Base-by-base conservation (phyloP, 2,113 vertebrate genomes). In the Noturus placidus region DNA sequence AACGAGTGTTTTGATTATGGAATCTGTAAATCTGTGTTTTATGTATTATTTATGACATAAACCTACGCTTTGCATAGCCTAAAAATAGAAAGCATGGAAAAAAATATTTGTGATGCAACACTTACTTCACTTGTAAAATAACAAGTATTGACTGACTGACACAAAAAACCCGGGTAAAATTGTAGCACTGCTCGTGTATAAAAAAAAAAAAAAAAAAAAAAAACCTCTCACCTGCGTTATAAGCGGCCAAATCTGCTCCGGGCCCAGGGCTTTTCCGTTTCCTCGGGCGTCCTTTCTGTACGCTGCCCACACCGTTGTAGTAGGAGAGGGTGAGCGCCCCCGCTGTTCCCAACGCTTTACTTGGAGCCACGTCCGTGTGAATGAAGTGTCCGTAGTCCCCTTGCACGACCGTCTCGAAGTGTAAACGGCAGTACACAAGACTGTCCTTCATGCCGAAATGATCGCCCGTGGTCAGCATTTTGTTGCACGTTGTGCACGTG, bases 381-480 rank as follows among this genome's bases (percentile, higher is more conserved):
- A 96, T 97, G 95, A 98, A 99, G 91, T 98, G 97, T 84, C 97
- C 97, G 94, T 98, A 99, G 93, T 99, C 98, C 92, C 98, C 98
- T 93, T 99, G 98, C 91, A 99, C 96, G 90, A 99, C 96, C 87
- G 97, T 97, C 95, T 99, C 98, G 96, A 99, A 99, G 95, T 99
- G 98, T 93, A 98, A 96, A 87, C 98, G 97, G 93, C 98, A 99
- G 94, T 99, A 99, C 92, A 99, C 98, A 93, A 99, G 96, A 94
- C 96, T 98, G 96, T 99, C 98, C 95, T 99, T 99, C 98, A 99
- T 99, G 92, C 98, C 98, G 94, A 99, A 99, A 95, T 99, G 98
- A 93, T 99, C 98, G 82, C 98, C 98, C 76, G 98, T 99, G 93
- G 97, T 99, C 90, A 99, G 95, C 97, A 98, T 98, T 95, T 99